Evolutionary conservation across 35 echinoderm and acorn worm species (phyloP).

Genomic region (Ophiothrix spiculata): DNA sequence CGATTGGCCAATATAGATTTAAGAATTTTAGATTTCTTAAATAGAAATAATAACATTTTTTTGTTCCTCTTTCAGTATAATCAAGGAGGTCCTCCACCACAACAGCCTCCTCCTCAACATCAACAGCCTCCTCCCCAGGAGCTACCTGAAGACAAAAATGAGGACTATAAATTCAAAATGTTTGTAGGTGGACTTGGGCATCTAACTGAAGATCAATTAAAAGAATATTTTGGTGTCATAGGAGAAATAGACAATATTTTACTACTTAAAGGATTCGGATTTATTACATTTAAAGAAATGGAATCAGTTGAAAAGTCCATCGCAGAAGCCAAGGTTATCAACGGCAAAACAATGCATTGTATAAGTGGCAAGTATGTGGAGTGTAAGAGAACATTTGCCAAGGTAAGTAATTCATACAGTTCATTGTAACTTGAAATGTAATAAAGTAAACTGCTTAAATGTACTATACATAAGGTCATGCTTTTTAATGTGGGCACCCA

Average conservation of each 20-base stretch:
- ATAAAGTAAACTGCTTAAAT: too few relatives aligned
- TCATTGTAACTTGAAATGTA: too few relatives aligned
- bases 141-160: neutral
- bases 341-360: constrained; percentile 8
- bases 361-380: constrained; percentile 4
- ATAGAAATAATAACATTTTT: too few relatives aligned
- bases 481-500: too few relatives aligned
- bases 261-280: neutral
- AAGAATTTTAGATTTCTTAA: too few relatives aligned
- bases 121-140: neutral
- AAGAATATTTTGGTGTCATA: neutral
- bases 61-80: too few relatives aligned
- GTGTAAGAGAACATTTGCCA: neutral
- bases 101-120: too few relatives aligned
- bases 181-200: neutral
- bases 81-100: too few relatives aligned
- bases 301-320: neutral
- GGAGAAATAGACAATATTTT: neutral
- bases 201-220: constrained; percentile 3
- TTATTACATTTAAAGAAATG: neutral
- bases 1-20: too few relatives aligned
- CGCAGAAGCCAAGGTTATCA: neutral
- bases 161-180: neutral
- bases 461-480: too few relatives aligned
- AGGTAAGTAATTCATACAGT: too few relatives aligned